Conservation (phyloP, 2,888 invertebrate species). For the Buathra laborator region DNA sequence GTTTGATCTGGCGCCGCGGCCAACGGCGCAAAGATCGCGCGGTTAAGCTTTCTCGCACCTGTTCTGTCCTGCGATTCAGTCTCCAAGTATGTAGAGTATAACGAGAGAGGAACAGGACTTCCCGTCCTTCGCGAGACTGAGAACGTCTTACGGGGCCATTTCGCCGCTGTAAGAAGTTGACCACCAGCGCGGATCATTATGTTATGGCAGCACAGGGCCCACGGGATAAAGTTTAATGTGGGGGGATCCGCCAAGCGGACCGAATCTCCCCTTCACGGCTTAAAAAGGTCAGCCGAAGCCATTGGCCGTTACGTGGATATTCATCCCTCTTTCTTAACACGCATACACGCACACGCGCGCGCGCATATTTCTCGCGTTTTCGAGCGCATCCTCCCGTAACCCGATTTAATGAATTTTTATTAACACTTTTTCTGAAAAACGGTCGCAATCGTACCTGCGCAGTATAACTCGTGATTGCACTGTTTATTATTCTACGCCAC, state of each 20-base stretch:
- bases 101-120: background rate
- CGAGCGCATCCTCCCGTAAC: background rate
- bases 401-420: background rate
- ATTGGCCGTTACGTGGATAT: slow-evolving; percentile 48
- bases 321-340: background rate
- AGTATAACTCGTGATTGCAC: slow-evolving; percentile 34
- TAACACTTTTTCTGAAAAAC: slow-evolving; percentile 2
- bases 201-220: slow-evolving; percentile 66
- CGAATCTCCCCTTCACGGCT: slow-evolving; percentile 80
- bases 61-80: background rate
- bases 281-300: slow-evolving; percentile 77
- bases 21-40: slow-evolving; percentile 20
- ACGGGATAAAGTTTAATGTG: slow-evolving; percentile 67
- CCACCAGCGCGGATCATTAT: slow-evolving; percentile 70
- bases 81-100: background rate
- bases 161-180: slow-evolving; percentile 55
- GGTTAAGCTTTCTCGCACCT: slow-evolving; percentile 13
- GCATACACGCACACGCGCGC: background rate
- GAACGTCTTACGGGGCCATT: background rate
- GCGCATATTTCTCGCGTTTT: slow-evolving; percentile 11
- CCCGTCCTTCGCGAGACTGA: background rate
- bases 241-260: slow-evolving; percentile 75
- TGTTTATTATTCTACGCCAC: slow-evolving; percentile 59
- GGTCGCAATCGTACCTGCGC: slow-evolving; percentile 34
- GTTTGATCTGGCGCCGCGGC: slow-evolving; percentile 56